A percentile compares a stretch with the other conserved stretches of the same genome.
These are phyloP conservation scores for Virgularia gustaviana DNA, from an alignment of 92 coral and sea anemone species.

Conservation along the genomic window DNA sequence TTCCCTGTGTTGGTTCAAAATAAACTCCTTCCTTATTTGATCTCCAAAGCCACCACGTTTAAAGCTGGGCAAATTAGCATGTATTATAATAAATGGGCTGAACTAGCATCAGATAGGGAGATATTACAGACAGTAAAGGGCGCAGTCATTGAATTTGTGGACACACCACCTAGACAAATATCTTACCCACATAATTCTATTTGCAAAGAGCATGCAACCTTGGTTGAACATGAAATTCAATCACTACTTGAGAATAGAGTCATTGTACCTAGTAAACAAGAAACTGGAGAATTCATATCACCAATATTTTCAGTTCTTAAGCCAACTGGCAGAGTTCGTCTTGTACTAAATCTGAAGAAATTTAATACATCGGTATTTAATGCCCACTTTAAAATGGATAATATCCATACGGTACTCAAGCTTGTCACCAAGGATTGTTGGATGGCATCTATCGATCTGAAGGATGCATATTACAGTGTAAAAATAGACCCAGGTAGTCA, in stretches of 20 bases:
- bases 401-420: slow-evolving; percentile 33
- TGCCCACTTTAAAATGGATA: slow-evolving; percentile 38
- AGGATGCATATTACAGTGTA: slow-evolving; percentile 62
- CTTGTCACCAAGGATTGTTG: neutral
- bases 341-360: slow-evolving; percentile 45
- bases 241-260: slow-evolving; percentile 12
- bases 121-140: neutral
- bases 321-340: slow-evolving; percentile 35
- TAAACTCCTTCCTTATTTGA: no score
- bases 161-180: slow-evolving; percentile 21
- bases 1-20: no score
- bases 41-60: no score
- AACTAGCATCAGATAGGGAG: no score
- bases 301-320: slow-evolving; percentile 58
- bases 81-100: no score
- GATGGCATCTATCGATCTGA: slow-evolving; percentile 36
- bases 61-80: no score
- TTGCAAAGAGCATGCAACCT: slow-evolving; percentile 32
- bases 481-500: slow-evolving; percentile 45
- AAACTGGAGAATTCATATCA: slow-evolving; percentile 46
- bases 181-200: slow-evolving; percentile 46
- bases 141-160: neutral
- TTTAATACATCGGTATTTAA: slow-evolving; percentile 38
- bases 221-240: slow-evolving; percentile 4
- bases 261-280: slow-evolving; percentile 33